Evolutionary conservation across 2,113 vertebrate genomes (phyloP).

Genomic region (Cochlearius cochlearius): DNA sequence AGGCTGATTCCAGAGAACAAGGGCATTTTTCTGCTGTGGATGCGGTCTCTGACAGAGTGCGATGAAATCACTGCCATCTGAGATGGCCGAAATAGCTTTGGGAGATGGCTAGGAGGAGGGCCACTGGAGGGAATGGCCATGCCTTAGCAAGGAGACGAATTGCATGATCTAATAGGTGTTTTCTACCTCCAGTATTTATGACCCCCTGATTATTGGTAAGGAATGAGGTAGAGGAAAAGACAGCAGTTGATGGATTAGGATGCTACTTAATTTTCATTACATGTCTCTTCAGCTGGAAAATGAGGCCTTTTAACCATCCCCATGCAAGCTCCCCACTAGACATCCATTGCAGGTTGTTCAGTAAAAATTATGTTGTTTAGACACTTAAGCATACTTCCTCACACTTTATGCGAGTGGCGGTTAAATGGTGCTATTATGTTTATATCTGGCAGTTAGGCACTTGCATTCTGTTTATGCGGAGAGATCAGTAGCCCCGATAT

Average conservation of each 20-base stretch:
- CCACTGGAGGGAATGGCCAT: background rate
- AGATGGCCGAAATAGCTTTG: background rate
- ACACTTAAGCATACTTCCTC: background rate
- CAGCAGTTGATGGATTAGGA: background rate
- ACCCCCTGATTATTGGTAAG: background rate
- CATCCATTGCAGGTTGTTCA: constrained; percentile 1
- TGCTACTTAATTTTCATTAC: background rate
- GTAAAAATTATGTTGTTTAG: constrained; percentile 28
- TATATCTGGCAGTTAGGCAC: background rate
- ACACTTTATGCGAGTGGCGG: background rate
- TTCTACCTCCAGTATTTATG: background rate
- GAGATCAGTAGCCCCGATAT: background rate
- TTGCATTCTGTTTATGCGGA: background rate
- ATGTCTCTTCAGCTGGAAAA: background rate
- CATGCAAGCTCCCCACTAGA: background rate
- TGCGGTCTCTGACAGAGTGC: background rate
- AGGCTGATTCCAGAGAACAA: background rate
- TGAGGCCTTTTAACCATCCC: background rate
- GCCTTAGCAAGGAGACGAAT: background rate
- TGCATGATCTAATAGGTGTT: background rate
- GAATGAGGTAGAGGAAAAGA: background rate
- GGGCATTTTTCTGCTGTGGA: background rate
- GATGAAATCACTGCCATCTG: background rate
- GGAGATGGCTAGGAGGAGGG: background rate
- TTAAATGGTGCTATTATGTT: constrained; percentile 8